These are phyloP conservation scores for Diabrotica balteata DNA, from an alignment of 2,888 invertebrate genomes.

Conservation along the genomic window DNA sequence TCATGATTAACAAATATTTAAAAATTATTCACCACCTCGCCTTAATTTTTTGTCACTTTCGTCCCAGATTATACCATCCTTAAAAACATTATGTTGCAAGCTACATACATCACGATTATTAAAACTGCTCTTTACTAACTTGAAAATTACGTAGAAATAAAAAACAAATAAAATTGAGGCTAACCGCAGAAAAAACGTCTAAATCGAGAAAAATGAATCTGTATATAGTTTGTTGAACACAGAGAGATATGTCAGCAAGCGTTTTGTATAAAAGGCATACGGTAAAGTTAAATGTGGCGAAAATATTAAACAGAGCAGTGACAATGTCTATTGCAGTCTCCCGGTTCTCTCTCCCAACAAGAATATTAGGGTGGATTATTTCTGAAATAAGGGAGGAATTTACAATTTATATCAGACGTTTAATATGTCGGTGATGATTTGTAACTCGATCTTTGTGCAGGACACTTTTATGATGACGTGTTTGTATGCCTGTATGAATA, in stretches of 20 bases:
- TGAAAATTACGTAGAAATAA: not conserved
- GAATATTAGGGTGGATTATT: slow-evolving; percentile 44
- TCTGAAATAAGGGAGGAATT: slow-evolving; percentile 43
- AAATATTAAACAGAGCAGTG: slow-evolving; percentile 56
- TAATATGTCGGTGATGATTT: slow-evolving; percentile 38
- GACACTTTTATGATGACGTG: slow-evolving; percentile 35
- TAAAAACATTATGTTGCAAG: too few species aligned
- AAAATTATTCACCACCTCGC: too few species aligned
- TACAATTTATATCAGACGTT: slow-evolving; percentile 37
- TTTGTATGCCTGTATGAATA: slow-evolving; percentile 31
- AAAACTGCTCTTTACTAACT: too few species aligned
- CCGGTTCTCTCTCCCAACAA: slow-evolving; percentile 38
- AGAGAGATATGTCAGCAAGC: slow-evolving; percentile 50
- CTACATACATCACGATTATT: too few species aligned
- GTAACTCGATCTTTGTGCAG: slow-evolving; percentile 35
- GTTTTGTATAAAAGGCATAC: slow-evolving; percentile 51
- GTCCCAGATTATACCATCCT: too few species aligned
- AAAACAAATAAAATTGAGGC: slow-evolving; percentile 8
- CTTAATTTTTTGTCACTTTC: too few species aligned
- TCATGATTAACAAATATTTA: too few species aligned
- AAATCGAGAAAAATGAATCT: slow-evolving; percentile 35
- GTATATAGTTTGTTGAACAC: slow-evolving; percentile 52
- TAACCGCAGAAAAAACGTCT: slow-evolving; percentile 9
- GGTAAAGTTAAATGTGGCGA: slow-evolving; percentile 57
- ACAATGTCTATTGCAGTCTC: slow-evolving; percentile 54